These are phyloP conservation scores for Neolamprologus modestus DNA, from an alignment of 2,113 vertebrate genomes.

Conservation along the genomic window DNA sequence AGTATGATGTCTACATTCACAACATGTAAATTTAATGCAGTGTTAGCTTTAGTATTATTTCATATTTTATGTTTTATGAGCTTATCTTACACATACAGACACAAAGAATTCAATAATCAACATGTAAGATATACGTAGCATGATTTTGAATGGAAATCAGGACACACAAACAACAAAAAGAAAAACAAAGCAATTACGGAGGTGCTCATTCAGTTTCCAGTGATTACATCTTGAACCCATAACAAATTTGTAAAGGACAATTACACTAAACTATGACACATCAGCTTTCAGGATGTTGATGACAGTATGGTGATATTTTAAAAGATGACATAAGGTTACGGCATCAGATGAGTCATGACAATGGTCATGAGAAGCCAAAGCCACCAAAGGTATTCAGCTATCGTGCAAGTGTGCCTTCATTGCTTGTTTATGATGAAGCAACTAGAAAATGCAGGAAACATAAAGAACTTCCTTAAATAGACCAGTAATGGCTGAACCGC, in stretches of 20 bases:
- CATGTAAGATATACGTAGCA: neutral
- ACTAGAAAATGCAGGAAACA: neutral
- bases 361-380: neutral
- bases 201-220: neutral
- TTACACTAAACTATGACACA: neutral
- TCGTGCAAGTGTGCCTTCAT: neutral
- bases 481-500: neutral
- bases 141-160: neutral
- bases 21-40: neutral
- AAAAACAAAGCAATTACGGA: neutral
- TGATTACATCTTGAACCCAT: neutral
- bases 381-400: neutral
- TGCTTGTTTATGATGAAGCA: neutral
- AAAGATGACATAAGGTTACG: neutral
- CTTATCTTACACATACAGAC: neutral
- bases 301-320: neutral
- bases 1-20: neutral
- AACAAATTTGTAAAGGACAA: neutral
- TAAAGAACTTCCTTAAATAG: neutral
- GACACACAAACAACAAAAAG: neutral
- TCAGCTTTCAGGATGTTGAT: neutral
- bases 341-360: neutral
- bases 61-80: neutral
- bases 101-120: neutral
- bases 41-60: neutral